Evolutionary conservation across 2,888 invertebrate genomes (phyloP), one percentile per base, ranked within the genome.

Genomic region (Xiphydria camelus): DNA sequence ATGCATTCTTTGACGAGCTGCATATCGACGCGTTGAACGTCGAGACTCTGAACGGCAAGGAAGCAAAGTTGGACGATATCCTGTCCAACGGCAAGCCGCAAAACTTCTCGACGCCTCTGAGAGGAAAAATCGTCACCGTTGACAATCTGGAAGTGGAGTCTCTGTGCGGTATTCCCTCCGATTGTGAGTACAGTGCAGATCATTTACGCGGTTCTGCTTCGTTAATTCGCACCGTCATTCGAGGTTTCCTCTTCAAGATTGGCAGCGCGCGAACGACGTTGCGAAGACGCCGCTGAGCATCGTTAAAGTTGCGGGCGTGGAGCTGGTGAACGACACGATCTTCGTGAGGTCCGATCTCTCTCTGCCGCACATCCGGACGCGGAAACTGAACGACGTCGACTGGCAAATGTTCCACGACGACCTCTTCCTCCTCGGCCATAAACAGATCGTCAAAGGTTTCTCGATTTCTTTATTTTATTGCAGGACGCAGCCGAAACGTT

Each of bases 361-460:
- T 1, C 6, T 69, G 2, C 4, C 42, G 3, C 39, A 51, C 20
- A 41, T 72, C 3, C 56, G 49, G 9, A 33, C 43, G 2, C 29
- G 43, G 4, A 33, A 10, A 6, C 31, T 72, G 3, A 66, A 72
- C 19, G 47, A 45, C 1, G 18, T 57, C 3, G 18, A 57, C 29
- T 3, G 70, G 2, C 19, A 47, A 4, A 12, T 45, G 19, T 58
- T 68, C 14, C 37, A 64, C 3, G 14, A 46, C 6, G 43, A 64
- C 37, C 4, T 67, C 2, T 70, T 68, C 29, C 38, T 68, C 9
- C n/a, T 53, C 4, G 57, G 56, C 10, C 21, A 34, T 6, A 55
- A 44, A 17, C 64, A 69, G 35, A 39, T 22, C 3, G 68, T 71
- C 10, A 51, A 43, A 53, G 68, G 71, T 68, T 59, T n/a, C n/a